Evolutionary conservation across 2,113 vertebrate species (phyloP).

Genomic region (Pagrus major): DNA sequence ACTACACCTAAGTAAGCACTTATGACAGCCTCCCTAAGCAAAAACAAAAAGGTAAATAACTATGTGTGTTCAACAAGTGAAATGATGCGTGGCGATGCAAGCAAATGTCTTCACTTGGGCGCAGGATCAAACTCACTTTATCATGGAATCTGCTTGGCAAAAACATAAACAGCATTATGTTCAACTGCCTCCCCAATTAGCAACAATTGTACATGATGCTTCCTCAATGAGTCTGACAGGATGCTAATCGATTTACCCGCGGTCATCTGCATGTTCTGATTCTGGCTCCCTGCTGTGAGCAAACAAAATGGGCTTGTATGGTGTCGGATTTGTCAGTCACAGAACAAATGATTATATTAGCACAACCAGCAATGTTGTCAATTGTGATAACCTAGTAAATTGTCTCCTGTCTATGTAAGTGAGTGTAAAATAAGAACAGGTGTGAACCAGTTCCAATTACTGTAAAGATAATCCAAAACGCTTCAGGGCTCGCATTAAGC

Average conservation of each 20-base stretch:
- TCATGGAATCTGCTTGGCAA: slow-evolving; percentile 6
- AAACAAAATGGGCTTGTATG: slow-evolving; percentile 30
- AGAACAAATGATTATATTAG: slow-evolving; percentile 54
- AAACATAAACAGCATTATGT: background rate
- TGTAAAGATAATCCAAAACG: slow-evolving; percentile 54
- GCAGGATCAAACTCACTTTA: slow-evolving; percentile 1
- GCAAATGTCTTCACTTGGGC: background rate
- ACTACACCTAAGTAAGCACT: background rate
- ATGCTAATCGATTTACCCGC: slow-evolving; percentile 45
- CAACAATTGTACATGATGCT: slow-evolving; percentile 17
- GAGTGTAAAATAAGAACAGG: slow-evolving; percentile 65
- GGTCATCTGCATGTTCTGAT: slow-evolving; percentile 43
- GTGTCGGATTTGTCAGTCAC: slow-evolving; percentile 37
- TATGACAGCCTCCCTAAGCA: background rate
- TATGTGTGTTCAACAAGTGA: too few species aligned
- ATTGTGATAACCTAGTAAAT: slow-evolving; percentile 44
- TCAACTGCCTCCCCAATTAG: slow-evolving; percentile 36
- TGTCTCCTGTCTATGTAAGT: background rate
- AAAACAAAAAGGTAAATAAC: background rate
- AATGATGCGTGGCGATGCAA: background rate
- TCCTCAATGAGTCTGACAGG: slow-evolving; percentile 28
- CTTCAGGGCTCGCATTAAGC: slow-evolving; percentile 60
- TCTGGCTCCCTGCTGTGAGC: slow-evolving; percentile 32
- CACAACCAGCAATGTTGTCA: slow-evolving; percentile 43
- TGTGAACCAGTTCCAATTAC: slow-evolving; percentile 63